Base-by-base conservation (phyloP, 2,113 vertebrate genomes). In the Rhombomys opimus region DNA sequence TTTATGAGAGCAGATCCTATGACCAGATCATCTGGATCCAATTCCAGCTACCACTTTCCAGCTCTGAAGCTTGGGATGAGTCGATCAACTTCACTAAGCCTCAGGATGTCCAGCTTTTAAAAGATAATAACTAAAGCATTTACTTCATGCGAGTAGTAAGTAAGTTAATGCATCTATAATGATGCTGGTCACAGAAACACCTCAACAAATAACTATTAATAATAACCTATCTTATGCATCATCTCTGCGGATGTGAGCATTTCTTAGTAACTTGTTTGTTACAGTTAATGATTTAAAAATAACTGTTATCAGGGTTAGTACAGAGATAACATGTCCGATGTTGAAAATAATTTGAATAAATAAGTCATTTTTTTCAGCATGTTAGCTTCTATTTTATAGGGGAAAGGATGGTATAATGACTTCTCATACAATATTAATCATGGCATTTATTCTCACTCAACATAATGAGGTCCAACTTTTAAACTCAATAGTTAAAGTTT, bases 261-360 rank as follows among this genome's bases (percentile, higher is more conserved):
- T 95, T 90, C 50, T 75, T 75, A 91, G 14, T 85, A 35, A 35
- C 17, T 2, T 81, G 20, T 7, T 78, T 50, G 75, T 46, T 15
- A 61, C 61, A 12, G 50, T 13, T 46, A 90, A 61, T 77, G 59
- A 90, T 2, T 70, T 23, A 32, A 94, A 94, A 61, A 90, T 75
- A 90, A 27, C 20, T 8, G 87, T 76, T 75, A 67, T 81, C 68
- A 95, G 18, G 27, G 20, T 76, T 67, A 80, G 10, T 70, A 80
- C 88, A 94, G 8, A 85, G 41, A n/a, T 73, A 87, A 65, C 52
- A 50, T 76, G 15, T 15, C 5, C 18, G 13, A 76, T 38, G 8
- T 93, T 89, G 27, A 96, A 87, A 93, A 91, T 91, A 81, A 68
- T 75, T 52, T 89, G 75, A 50, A 15, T 8, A 23, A 82, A 90